Conservation (phyloP, 2,113 vertebrate genomes). For the Cepphus grylle region DNA sequence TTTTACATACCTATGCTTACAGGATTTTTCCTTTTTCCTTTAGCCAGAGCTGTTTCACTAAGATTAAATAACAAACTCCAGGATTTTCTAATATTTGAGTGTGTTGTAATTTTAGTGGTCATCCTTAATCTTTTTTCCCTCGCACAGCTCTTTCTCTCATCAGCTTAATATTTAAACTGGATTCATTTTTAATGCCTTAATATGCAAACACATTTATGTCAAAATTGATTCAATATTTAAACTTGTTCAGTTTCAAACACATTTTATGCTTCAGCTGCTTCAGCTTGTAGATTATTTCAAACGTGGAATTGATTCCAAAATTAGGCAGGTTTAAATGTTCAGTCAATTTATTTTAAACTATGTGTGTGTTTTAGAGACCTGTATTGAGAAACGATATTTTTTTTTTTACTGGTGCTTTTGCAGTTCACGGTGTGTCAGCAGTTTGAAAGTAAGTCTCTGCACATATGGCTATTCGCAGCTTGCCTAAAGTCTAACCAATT, state of each 20-base stretch:
- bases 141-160: constrained; percentile 31
- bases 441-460: constrained; percentile 12
- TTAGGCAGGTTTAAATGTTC: constrained; percentile 72
- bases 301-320: constrained; percentile 72
- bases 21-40: constrained; percentile 17
- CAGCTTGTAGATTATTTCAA: constrained; percentile 67
- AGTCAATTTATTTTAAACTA: constrained; percentile 64
- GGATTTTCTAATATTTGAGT: constrained; percentile 41
- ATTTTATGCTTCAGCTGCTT: constrained; percentile 67
- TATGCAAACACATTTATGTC: constrained; percentile 65
- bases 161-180: constrained; percentile 57
- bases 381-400: constrained; percentile 47
- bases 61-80: constrained; percentile 48
- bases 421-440: constrained; percentile 43
- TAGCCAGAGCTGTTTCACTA: not conserved
- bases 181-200: constrained; percentile 64
- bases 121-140: constrained; percentile 54
- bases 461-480: not conserved
- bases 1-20: not conserved
- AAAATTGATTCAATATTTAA: constrained; percentile 70
- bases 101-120: constrained; percentile 44
- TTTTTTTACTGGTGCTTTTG: not conserved
- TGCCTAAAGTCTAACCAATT: not conserved
- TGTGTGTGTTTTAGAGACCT: constrained; percentile 63
- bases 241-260: constrained; percentile 62